Percentiles rank a stretch among this genome's conserved stretches.
phyloP scores from a whole-genome alignment of 2,113 vertebrate genomes.

The Calidris pygmaea region DNA sequence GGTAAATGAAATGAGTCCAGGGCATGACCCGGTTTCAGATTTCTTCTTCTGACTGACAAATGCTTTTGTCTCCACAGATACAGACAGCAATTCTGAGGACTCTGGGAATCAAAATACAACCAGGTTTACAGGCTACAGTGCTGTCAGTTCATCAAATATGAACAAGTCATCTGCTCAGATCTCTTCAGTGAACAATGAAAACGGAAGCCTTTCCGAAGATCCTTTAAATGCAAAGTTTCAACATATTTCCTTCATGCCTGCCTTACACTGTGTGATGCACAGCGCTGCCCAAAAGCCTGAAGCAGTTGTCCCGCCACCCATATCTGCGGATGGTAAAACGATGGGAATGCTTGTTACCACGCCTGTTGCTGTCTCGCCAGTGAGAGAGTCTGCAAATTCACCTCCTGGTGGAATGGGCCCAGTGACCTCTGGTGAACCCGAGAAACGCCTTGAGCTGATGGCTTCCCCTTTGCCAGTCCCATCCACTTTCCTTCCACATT shows the following conservation, averaged over 20 bases:
- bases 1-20: not conserved
- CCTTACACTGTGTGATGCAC: constrained; percentile 83
- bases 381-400: constrained; percentile 67
- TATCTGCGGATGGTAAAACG: constrained; percentile 78
- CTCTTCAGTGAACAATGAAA: constrained; percentile 69
- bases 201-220: constrained; percentile 66
- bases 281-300: constrained; percentile 78
- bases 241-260: constrained; percentile 81
- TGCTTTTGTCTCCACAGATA: constrained; percentile 73
- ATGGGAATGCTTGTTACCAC: constrained; percentile 78
- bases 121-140: constrained; percentile 72
- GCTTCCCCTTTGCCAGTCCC: constrained; percentile 74
- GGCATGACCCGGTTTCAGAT: not conserved
- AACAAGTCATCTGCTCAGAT: constrained; percentile 73
- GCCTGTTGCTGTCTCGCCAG: constrained; percentile 71
- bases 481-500: constrained; percentile 75
- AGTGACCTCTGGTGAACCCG: constrained; percentile 72
- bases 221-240: constrained; percentile 74
- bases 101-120: constrained; percentile 74
- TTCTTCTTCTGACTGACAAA: not conserved
- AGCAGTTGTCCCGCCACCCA: constrained; percentile 69
- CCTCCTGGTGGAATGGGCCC: constrained; percentile 65
- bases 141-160: constrained; percentile 64
- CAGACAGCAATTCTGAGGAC: constrained; percentile 92
- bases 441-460: constrained; percentile 78